Evolutionary conservation across 2,888 invertebrate species (phyloP), one percentile per base, ranked within the genome.

Genomic region (Hirudinaria manillensis): DNA sequence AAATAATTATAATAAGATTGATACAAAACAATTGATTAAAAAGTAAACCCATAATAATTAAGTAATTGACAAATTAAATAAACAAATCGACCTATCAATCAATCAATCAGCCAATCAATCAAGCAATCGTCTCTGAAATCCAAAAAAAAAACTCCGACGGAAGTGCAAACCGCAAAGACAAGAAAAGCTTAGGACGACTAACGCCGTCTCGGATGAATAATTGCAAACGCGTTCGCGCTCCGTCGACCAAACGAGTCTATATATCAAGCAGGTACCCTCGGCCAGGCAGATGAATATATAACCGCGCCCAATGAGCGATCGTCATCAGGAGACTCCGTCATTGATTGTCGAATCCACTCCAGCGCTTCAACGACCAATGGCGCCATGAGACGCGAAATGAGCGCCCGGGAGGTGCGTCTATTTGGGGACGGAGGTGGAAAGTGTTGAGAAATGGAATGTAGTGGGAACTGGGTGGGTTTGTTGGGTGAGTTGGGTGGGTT

Each of bases 241-340:
- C n/a, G 61, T 61, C 61, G 61, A 29, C 61, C 61, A 61, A 61
- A 61, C 61, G 61, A 21, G 61, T 27, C 61, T 61, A 61, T 61
- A 27, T 61, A 61, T 61, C 61, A 61, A 61, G 61, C 61, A 61
- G 61, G 61, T 61, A 61, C 61, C 61, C 61, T 45, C 16, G 61
- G n/a, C n/a, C n/a, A n/a, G n/a, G n/a, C n/a, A n/a, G n/a, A n/a
- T n/a, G 24, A 16, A 61, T 61, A 61, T 61, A 61, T 61, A 16
- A 61, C 61, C 61, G 29, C 61, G 29, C 61, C 29, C 61, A 61
- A 61, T 29, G 61, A 29, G 61, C 61, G 61, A 61, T 61, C 61
- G 61, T 61, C 61, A 61, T 61, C 61, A 61, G 29, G 24, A 61
- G n/a, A 21, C 56, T 7, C 6, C 56, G 61, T 61, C 61, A 61